Base-by-base conservation (phyloP, 2,797 vertebrate species). In the Sebastes vulpes region DNA sequence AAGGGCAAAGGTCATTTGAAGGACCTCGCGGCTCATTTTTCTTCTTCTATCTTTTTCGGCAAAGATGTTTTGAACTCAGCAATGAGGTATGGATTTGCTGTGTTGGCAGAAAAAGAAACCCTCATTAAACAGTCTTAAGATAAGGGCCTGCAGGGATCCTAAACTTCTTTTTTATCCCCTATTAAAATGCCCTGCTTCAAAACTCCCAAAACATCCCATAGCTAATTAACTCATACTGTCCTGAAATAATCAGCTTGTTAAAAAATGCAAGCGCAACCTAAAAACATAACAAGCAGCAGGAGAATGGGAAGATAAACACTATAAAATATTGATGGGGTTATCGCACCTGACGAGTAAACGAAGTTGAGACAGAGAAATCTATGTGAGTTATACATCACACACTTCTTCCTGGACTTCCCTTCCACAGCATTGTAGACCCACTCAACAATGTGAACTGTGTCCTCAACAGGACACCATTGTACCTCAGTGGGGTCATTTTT, bases 381-480 rank as follows among this genome's bases (percentile, higher is more conserved):
- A 38, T 67, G 65, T 18, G 56, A 28, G 48, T 70, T 76, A 76
- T 25, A 53, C 81, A 92, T 90, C 60, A 64, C 90, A 88, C 84
- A 81, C 72, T 90, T 90, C 59, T 54, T 68, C 58, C 77, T 75
- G 63, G 56, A 80, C 77, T 61, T 87, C 74, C 81, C 4, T 26
- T 56, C n/a, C 73, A 73, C 71, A 77, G 70, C 67, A 85, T 60
- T 73, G 84, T 86, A 64, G 77, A 79, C 53, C 78, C 82, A 57
- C 71, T 92, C 88, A 91, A 94, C 91, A 95, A 95, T 94, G 92
- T 90, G 83, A 89, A 94, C 88, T 90, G 87, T 95, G 95, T 95
- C 89, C 91, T 84, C 86, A 88, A 94, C 86, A 95, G 93, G 87
- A 94, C 87, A 58, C 80, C 82, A 93, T 95, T 95, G 93, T 96